A percentile compares a stretch with the other conserved stretches of the same genome.
phyloP scores from a whole-genome alignment of 2,113 vertebrate species.

The Apteryx owenii region DNA sequence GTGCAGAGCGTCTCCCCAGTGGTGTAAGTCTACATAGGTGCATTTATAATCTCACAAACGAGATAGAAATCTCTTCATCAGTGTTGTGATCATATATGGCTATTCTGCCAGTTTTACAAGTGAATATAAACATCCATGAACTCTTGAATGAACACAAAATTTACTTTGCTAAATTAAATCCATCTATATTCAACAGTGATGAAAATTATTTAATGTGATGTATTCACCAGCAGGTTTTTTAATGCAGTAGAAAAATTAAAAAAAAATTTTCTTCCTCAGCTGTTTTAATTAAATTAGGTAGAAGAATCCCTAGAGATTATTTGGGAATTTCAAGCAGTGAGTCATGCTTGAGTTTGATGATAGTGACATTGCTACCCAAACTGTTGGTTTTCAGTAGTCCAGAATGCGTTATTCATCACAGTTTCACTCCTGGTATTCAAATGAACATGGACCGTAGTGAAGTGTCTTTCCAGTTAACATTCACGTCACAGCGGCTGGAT shows the following conservation, averaged over 20 bases:
- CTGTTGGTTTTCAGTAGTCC: neutral
- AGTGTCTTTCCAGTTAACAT: neutral
- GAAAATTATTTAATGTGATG: slow-evolving; percentile 36
- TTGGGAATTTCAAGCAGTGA: neutral
- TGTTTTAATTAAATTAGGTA: neutral
- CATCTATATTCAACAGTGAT: slow-evolving; percentile 51
- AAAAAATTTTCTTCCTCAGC: neutral
- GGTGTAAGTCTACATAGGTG: slow-evolving; percentile 39
- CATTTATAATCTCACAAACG: slow-evolving; percentile 52
- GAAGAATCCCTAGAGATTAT: neutral
- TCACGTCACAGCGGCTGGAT: neutral
- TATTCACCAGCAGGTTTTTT: slow-evolving; percentile 50
- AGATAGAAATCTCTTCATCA: slow-evolving; percentile 48
- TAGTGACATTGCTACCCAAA: neutral
- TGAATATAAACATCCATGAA: slow-evolving; percentile 50
- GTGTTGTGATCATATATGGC: slow-evolving; percentile 30
- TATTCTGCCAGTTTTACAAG: slow-evolving; percentile 57
- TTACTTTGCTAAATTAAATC: slow-evolving; percentile 70
- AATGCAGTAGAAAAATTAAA: slow-evolving; percentile 56
- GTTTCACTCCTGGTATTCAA: neutral
- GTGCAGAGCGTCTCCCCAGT: slow-evolving; percentile 34
- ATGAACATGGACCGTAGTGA: neutral
- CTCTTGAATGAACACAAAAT: slow-evolving; percentile 52
- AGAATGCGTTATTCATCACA: neutral
- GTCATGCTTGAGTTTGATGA: neutral